Conservation (phyloP, 2,888 invertebrate genomes). For the Ochropacha duplaris region DNA sequence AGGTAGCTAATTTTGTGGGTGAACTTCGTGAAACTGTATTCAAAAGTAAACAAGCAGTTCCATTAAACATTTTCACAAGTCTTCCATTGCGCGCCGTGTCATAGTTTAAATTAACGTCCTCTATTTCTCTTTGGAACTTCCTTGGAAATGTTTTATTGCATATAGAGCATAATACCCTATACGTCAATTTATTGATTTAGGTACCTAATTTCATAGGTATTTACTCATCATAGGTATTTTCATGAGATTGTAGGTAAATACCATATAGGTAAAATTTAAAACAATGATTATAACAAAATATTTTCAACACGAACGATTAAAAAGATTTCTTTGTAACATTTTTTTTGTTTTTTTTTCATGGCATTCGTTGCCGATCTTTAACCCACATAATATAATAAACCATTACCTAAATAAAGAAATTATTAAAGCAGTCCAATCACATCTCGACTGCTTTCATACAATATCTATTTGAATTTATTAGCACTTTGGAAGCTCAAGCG, state of each 20-base stretch:
- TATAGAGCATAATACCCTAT: not conserved
- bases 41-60: slow-evolving; percentile 43
- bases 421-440: slow-evolving; percentile 1
- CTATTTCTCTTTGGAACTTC: not conserved
- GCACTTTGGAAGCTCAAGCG: slow-evolving; percentile 29
- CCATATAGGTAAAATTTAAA: no score
- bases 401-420: not conserved
- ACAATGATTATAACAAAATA: no score
- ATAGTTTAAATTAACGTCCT: slow-evolving; percentile 21
- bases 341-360: no score
- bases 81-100: slow-evolving; percentile 14
- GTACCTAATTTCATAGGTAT: no score
- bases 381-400: not conserved
- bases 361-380: no score
- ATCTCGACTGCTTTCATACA: slow-evolving; percentile 14
- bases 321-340: no score
- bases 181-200: no score
- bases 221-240: no score
- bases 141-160: not conserved
- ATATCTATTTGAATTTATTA: slow-evolving; percentile 45
- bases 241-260: no score
- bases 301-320: no score
- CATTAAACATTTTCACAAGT: slow-evolving; percentile 47
- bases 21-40: slow-evolving; percentile 38
- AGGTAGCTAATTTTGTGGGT: slow-evolving; percentile 34